A percentile compares a stretch with the other conserved stretches of the same genome.
phyloP scores from a whole-genome alignment of 2,797 vertebrate species.

The Mustela erminea region DNA sequence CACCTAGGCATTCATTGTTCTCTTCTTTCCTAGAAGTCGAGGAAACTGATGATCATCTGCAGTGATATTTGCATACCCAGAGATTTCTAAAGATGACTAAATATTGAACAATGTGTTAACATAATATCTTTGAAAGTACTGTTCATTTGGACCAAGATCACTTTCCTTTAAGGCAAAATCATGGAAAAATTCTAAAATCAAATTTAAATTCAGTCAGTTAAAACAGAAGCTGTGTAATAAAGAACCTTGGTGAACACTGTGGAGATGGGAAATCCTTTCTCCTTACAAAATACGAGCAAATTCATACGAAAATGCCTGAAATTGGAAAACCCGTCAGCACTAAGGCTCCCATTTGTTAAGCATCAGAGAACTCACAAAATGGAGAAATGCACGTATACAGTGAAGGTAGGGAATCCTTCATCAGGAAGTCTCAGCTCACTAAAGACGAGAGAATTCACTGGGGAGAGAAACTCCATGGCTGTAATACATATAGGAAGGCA shows the following conservation, averaged over 20 bases:
- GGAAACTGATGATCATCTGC: background rate
- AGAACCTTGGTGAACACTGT: conserved; percentile 16
- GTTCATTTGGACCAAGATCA: background rate
- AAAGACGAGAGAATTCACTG: background rate
- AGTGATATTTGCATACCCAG: background rate
- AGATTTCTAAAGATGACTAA: background rate
- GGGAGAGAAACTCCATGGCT: background rate
- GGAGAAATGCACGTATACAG: conserved; percentile 60
- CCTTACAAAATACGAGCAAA: conserved; percentile 68
- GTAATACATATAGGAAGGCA: background rate
- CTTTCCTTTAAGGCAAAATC: background rate
- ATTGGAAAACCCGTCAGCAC: conserved; percentile 68
- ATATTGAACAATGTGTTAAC: background rate
- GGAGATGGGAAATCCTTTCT: background rate
- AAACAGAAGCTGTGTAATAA: background rate
- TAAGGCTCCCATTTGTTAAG: conserved; percentile 67
- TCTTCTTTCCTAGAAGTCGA: background rate
- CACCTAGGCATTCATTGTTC: background rate
- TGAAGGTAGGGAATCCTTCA: conserved; percentile 19
- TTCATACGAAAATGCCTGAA: conserved; percentile 73
- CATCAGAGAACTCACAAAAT: conserved; percentile 71
- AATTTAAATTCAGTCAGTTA: background rate
- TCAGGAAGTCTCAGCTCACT: background rate
- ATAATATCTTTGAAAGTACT: background rate
- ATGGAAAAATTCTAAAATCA: background rate